These are phyloP conservation scores for Hybognathus amarus DNA, from an alignment of 2,797 vertebrate genomes.

Conservation along the genomic window DNA sequence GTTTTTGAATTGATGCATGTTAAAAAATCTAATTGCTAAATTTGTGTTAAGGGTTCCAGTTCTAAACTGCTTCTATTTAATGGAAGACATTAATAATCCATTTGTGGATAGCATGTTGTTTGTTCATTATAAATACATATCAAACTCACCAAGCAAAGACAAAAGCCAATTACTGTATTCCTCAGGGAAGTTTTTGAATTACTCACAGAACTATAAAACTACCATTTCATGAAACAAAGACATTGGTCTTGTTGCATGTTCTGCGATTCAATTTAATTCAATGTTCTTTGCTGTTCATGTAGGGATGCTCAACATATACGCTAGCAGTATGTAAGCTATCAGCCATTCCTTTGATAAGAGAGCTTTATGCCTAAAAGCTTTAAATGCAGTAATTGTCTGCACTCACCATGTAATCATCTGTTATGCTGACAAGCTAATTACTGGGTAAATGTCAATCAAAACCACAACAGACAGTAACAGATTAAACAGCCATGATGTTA, in stretches of 20 bases:
- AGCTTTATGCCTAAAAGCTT: constrained; percentile 9
- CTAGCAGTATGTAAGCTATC: neutral
- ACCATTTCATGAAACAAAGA: neutral
- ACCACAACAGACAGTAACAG: constrained; percentile 42
- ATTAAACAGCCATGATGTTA: constrained; percentile 32
- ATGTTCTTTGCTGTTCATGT: neutral
- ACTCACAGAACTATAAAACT: neutral
- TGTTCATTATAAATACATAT: neutral
- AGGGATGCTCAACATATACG: neutral
- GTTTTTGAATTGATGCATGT: neutral
- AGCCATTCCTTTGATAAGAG: constrained; percentile 11
- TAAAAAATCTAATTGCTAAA: neutral
- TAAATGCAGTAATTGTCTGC: constrained; percentile 23
- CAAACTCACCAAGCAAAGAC: neutral
- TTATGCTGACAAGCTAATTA: constrained; percentile 45
- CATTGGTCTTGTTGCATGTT: neutral
- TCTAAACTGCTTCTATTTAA: neutral
- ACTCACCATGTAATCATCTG: constrained; percentile 28
- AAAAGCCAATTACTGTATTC: neutral
- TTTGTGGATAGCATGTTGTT: constrained; percentile 5
- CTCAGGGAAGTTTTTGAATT: neutral
- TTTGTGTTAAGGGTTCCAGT: neutral
- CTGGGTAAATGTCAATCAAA: constrained; percentile 51
- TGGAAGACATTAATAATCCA: neutral
- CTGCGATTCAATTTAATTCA: neutral